These are phyloP conservation scores for Phoeniculus purpureus DNA, from an alignment of 2,797 vertebrate genomes.

Conservation along the genomic window DNA sequence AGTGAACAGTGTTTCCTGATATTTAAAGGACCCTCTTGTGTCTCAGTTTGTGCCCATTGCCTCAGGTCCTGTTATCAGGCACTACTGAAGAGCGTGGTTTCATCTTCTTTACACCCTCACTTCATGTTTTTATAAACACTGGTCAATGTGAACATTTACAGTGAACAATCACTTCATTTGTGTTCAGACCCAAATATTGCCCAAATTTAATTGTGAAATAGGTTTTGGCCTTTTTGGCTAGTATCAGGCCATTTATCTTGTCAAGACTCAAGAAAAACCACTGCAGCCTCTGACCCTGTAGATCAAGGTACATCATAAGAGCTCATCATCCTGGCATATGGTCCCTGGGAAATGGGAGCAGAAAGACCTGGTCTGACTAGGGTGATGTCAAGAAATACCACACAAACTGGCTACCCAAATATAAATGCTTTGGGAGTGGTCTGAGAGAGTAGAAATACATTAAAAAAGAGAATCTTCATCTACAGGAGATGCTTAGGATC, in stretches of 20 bases:
- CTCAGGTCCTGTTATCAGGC: neutral
- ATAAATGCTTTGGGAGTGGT: neutral
- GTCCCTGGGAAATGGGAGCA: neutral
- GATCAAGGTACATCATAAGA: neutral
- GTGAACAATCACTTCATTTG: neutral
- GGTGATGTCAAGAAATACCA: neutral
- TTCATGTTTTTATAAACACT: neutral
- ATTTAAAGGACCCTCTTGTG: neutral
- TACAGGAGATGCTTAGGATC: neutral
- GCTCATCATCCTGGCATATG: neutral
- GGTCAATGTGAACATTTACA: neutral
- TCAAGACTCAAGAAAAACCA: neutral
- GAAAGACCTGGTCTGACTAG: neutral
- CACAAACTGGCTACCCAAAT: neutral
- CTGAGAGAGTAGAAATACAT: neutral
- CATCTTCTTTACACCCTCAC: neutral
- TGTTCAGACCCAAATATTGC: neutral
- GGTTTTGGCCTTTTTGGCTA: neutral
- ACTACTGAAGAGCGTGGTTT: neutral
- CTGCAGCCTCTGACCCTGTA: neutral
- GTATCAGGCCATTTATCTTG: neutral
- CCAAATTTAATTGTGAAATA: neutral
- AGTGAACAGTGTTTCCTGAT: neutral
- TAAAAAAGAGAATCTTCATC: neutral
- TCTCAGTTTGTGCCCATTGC: neutral